Percentiles rank a stretch among this genome's conserved stretches.
Evolutionary conservation across 2,113 vertebrate species (phyloP).

Genomic region (Trematocara macrostoma): DNA sequence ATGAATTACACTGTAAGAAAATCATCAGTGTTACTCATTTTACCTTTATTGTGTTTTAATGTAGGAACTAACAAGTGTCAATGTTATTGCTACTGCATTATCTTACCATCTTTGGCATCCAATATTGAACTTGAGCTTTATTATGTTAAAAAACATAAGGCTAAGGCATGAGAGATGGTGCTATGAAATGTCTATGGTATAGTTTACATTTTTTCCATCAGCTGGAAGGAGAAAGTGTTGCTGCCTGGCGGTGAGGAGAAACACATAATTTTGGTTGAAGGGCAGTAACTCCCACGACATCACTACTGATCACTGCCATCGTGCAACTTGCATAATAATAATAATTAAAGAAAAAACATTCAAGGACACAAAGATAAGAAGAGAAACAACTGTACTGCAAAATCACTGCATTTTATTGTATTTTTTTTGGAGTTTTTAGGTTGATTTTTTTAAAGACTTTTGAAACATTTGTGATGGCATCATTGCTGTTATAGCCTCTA

Average conservation of each 20-base stretch:
- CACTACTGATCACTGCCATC: not conserved
- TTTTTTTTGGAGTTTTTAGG: slow-evolving; percentile 49
- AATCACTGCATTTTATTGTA: slow-evolving; percentile 67
- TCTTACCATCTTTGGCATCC: not conserved
- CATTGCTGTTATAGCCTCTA: slow-evolving; percentile 74
- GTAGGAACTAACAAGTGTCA: not conserved
- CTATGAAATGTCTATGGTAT: not conserved
- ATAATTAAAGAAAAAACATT: not conserved
- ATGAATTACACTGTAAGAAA: not conserved
- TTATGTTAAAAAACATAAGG: not conserved
- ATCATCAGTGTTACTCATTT: not conserved
- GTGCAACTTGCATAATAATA: not conserved
- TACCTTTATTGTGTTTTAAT: not conserved
- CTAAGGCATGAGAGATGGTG: not conserved
- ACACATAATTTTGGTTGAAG: not conserved
- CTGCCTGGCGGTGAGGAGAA: not conserved
- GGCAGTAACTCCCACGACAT: not conserved
- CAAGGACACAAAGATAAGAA: slow-evolving; percentile 43
- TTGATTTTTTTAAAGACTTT: slow-evolving; percentile 65
- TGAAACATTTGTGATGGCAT: slow-evolving; percentile 75
- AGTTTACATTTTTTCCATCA: not conserved
- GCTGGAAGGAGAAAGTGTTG: not conserved
- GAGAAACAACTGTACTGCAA: slow-evolving; percentile 51
- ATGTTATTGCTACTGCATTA: not conserved
- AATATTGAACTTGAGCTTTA: not conserved